These are phyloP conservation scores for Lottia gigantea DNA, from an alignment of 2,888 invertebrate species.

Conservation along the genomic window DNA sequence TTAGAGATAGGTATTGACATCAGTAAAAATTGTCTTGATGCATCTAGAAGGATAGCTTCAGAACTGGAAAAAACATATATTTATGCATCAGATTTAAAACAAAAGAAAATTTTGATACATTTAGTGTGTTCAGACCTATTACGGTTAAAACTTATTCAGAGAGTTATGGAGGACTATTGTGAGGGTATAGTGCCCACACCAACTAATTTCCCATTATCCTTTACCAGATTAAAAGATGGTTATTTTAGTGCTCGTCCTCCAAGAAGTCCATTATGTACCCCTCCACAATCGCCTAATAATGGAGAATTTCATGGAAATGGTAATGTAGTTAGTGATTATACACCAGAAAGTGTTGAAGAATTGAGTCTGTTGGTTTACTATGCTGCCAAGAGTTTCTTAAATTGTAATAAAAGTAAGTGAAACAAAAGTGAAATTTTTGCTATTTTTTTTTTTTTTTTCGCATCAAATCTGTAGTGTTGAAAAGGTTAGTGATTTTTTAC, in stretches of 20 bases:
- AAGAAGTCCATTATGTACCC: slow-evolving; percentile 37
- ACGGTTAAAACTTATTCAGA: slow-evolving; percentile 36
- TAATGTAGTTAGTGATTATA: slow-evolving; percentile 15
- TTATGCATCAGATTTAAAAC: slow-evolving; percentile 36
- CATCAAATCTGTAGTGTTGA: no score
- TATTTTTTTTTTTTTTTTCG: no score
- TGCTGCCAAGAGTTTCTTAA: slow-evolving; percentile 36
- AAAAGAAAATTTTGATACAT: slow-evolving; percentile 40
- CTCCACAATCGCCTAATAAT: slow-evolving; percentile 42
- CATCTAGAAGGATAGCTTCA: slow-evolving; percentile 35
- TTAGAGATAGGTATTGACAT: slow-evolving; percentile 38
- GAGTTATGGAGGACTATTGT: slow-evolving; percentile 39
- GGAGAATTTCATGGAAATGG: slow-evolving; percentile 22
- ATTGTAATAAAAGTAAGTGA: slow-evolving; percentile 38
- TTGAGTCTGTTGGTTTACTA: slow-evolving; percentile 41
- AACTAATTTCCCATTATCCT: slow-evolving; percentile 37
- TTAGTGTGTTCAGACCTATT: slow-evolving; percentile 40
- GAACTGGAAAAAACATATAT: slow-evolving; percentile 40
- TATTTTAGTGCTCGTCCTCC: slow-evolving; percentile 36
- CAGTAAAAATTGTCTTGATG: slow-evolving; percentile 39
- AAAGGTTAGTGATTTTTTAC: no score
- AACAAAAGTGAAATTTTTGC: no score
- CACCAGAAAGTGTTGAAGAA: slow-evolving; percentile 39
- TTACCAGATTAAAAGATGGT: slow-evolving; percentile 36
- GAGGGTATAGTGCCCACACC: slow-evolving; percentile 33